A percentile compares a stretch with the other conserved stretches of the same genome.
These are phyloP conservation scores for Poecilia gillii DNA, from an alignment of 2,797 vertebrate species.

Conservation along the genomic window DNA sequence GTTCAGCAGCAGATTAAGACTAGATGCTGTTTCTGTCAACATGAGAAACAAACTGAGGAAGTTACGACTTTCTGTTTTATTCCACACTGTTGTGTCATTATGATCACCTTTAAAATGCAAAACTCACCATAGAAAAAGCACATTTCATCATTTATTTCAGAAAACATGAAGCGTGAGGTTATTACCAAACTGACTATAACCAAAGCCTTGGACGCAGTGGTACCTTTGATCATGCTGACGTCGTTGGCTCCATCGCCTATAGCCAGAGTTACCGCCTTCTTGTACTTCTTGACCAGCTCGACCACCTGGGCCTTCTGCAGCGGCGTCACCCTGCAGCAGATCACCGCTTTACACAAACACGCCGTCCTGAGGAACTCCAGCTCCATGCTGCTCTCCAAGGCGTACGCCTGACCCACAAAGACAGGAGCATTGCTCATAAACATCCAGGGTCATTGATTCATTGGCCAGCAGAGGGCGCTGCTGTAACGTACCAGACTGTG, in stretches of 20 bases:
- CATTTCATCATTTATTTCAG: neutral
- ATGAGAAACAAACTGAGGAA: neutral
- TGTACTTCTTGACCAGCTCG: slow-evolving; percentile 92
- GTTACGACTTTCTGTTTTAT: neutral
- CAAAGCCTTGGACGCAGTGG: neutral
- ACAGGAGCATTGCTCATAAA: no score
- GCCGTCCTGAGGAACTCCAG: slow-evolving; percentile 87
- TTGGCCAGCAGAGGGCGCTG: neutral
- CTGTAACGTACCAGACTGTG: slow-evolving; percentile 87
- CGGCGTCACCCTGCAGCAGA: slow-evolving; percentile 94
- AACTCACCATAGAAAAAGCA: neutral
- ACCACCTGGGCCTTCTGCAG: slow-evolving; percentile 98
- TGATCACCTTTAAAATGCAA: neutral
- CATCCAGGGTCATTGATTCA: neutral
- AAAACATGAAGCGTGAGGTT: neutral
- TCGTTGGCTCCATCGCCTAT: slow-evolving; percentile 95
- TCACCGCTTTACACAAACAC: slow-evolving; percentile 91
- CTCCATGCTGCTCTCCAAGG: slow-evolving; percentile 85
- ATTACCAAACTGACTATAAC: neutral
- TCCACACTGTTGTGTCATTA: neutral
- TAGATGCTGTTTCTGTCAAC: neutral
- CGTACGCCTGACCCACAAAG: slow-evolving; percentile 80
- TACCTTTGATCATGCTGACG: slow-evolving; percentile 97
- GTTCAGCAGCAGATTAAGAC: neutral
- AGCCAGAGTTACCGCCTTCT: slow-evolving; percentile 89